phyloP scores from a whole-genome alignment of 2,888 invertebrate species.

The Axea sp. region DNA sequence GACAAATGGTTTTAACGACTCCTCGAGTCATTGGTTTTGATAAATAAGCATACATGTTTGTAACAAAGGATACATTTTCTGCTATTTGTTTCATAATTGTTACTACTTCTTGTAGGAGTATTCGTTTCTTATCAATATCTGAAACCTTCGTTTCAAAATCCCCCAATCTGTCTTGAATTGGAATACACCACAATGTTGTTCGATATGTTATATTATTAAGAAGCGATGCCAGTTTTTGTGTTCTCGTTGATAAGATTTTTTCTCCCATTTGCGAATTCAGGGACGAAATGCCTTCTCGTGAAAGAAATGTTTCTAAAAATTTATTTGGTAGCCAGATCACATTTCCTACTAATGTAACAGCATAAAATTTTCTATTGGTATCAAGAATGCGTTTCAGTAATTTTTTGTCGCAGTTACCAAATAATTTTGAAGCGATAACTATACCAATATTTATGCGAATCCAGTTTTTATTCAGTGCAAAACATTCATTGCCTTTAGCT shows the following conservation, averaged over 20 bases:
- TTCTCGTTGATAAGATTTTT: constrained; percentile 68
- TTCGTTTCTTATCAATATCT: constrained; percentile 76
- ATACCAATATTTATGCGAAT: constrained; percentile 85
- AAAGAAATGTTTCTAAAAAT: constrained; percentile 86
- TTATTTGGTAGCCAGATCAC: constrained; percentile 91
- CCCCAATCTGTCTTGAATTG: constrained; percentile 81
- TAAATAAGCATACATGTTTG: constrained; percentile 85
- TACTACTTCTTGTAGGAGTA: constrained; percentile 81
- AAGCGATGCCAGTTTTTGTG: constrained; percentile 67
- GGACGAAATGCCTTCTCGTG: constrained; percentile 77
- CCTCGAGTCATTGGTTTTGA: constrained; percentile 89
- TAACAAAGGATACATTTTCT: constrained; percentile 83
- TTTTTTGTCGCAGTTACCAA: constrained; percentile 89
- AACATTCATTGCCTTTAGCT: constrained; percentile 81
- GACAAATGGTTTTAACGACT: constrained; percentile 86
- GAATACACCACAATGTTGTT: constrained; percentile 77
- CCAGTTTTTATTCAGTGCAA: constrained; percentile 81
- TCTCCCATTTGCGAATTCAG: constrained; percentile 71
- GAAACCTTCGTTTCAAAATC: constrained; percentile 69
- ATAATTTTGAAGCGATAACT: constrained; percentile 85
- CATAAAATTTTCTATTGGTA: constrained; percentile 88
- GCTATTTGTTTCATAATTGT: constrained; percentile 79
- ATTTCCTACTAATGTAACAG: constrained; percentile 89
- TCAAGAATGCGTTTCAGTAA: constrained; percentile 87
- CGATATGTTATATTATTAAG: constrained; percentile 81